Evolutionary conservation across 2,797 vertebrate genomes (phyloP).

Genomic region (Hephaestus fuliginosus): DNA sequence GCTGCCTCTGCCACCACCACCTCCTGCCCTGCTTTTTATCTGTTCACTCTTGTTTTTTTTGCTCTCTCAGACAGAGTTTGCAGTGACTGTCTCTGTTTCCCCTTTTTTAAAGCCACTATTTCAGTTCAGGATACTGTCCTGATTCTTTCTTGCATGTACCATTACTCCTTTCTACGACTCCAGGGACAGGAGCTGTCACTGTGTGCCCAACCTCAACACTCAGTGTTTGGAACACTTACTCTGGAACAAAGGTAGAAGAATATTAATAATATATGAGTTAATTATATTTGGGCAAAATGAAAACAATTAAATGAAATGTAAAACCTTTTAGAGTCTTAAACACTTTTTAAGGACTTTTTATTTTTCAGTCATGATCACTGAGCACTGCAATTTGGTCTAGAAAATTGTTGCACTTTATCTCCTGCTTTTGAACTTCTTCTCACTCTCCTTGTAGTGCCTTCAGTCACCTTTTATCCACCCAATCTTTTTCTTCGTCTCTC

Average conservation of each 20-base stretch:
- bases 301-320: neutral
- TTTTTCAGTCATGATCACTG: neutral
- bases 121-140: neutral
- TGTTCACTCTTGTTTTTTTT: neutral
- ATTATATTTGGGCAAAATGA: neutral
- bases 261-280: neutral
- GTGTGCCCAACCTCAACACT: neutral
- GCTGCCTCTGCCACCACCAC: conserved; percentile 48
- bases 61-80: neutral
- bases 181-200: conserved; percentile 3
- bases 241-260: neutral
- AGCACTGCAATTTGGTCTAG: neutral
- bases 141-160: neutral
- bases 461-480: conserved; percentile 11
- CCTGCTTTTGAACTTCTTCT: neutral
- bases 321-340: neutral
- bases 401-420: no score
- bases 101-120: conserved; percentile 3
- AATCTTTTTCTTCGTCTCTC: conserved; percentile 9
- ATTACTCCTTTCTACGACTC: neutral
- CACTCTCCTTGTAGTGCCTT: neutral
- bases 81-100: neutral
- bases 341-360: neutral
- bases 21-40: conserved; percentile 25
- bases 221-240: neutral